Percentiles rank a stretch among this genome's conserved stretches.
Evolutionary conservation across 2,888 invertebrate genomes (phyloP).

Genomic region (Encarsia formosa): DNA sequence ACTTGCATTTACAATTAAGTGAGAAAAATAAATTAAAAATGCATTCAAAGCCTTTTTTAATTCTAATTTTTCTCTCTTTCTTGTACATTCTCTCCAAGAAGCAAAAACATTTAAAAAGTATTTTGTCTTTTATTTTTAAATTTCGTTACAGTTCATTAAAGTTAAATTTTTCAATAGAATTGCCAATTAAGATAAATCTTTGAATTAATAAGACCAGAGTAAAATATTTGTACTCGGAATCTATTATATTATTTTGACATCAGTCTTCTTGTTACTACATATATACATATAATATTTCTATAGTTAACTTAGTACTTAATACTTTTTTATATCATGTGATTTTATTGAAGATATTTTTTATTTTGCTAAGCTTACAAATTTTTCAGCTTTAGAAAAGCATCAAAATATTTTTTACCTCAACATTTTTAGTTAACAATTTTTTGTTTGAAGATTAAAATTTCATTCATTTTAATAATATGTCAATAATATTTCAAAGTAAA

Average conservation of each 20-base stretch:
- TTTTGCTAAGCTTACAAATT: slow-evolving; percentile 11
- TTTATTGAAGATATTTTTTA: slow-evolving; percentile 10
- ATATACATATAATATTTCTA: slow-evolving; percentile 5
- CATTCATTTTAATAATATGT: not conserved
- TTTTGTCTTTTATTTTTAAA: too few relatives aligned
- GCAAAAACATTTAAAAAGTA: too few relatives aligned
- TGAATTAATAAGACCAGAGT: slow-evolving; percentile 3
- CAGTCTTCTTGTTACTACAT: slow-evolving; percentile 39
- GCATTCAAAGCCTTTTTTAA: too few relatives aligned
- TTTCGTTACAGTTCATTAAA: too few relatives aligned
- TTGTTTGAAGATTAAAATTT: not conserved
- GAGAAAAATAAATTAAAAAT: too few relatives aligned
- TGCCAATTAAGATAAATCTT: too few relatives aligned
- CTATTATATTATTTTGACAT: slow-evolving; percentile 25
- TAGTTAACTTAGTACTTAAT: slow-evolving; percentile 10
- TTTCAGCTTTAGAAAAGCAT: not conserved
- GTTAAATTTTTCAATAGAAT: too few relatives aligned
- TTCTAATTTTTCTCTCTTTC: too few relatives aligned
- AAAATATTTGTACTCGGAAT: slow-evolving; percentile 10
- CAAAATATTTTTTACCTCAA: not conserved
- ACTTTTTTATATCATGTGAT: slow-evolving; percentile 6
- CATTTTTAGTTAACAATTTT: not conserved
- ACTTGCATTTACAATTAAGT: too few relatives aligned
- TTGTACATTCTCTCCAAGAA: too few relatives aligned
- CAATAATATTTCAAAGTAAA: not conserved